Conservation (phyloP, 2,888 invertebrate species). For the Drosophila siamana region DNA sequence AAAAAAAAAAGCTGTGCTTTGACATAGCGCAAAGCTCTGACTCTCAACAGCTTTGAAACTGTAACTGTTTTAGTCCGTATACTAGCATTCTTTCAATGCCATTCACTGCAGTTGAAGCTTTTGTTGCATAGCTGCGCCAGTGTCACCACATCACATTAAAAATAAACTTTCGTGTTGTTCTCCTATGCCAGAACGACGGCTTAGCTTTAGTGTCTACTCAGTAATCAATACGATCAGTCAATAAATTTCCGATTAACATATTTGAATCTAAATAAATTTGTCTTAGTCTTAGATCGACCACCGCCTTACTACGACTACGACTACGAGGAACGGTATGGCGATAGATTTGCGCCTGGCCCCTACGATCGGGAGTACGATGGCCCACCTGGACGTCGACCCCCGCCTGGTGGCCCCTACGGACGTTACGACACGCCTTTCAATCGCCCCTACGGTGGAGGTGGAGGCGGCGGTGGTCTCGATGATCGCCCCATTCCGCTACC, state of each 20-base stretch:
- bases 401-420: conserved; percentile 73
- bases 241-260: conserved; percentile 1
- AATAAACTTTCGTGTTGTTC: conserved; percentile 25
- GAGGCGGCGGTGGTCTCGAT: conserved; percentile 53
- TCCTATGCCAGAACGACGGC: conserved; percentile 9
- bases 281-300: conserved; percentile 82
- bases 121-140: neutral
- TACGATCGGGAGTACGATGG: conserved; percentile 84
- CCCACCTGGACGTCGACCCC: conserved; percentile 76
- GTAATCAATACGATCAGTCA: conserved; percentile 20
- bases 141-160: neutral
- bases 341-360: conserved; percentile 69
- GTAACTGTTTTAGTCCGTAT: neutral
- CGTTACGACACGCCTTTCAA: conserved; percentile 83
- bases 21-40: conserved; percentile 1
- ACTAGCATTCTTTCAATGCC: neutral
- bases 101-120: conserved; percentile 19
- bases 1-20: no score
- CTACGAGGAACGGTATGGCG: conserved; percentile 84
- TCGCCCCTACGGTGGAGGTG: conserved; percentile 77
- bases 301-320: conserved; percentile 84
- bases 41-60: no score
- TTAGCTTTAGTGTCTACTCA: conserved; percentile 44
- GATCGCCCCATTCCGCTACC: conserved; percentile 79
- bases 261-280: neutral